Base-by-base conservation (phyloP, 2,113 vertebrate species). In the human region DNA sequence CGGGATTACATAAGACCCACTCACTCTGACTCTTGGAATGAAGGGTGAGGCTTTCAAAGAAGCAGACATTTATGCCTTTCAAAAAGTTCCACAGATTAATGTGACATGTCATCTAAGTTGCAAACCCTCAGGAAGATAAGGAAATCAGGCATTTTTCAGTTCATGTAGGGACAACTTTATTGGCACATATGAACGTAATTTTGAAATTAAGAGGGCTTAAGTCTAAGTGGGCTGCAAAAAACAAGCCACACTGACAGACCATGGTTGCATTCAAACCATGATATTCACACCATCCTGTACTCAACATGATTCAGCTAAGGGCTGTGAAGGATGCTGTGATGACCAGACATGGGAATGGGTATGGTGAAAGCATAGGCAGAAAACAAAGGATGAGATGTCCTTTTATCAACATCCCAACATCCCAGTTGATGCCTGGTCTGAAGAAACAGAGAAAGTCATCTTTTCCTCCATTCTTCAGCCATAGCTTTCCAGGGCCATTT, bases 181-280 rank as follows among this genome's bases (percentile, higher is more conserved):
- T 32, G 64, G 30, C 20, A 93, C 4, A 84, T 30, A n/a, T 6
- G 8, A 89, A 79, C 18, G 57, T 45, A 94, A 72, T 40, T 89
- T 72, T 85, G 78, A 93, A 96, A 83, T 68, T 66, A 70, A 89
- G 79, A 92, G 20, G 12, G 23, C 30, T 25, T 25, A 45, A 48
- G 11, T 97, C 35, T 90, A 48, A 32, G 0, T 52, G 38, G 48
- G n/a, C 20, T 68, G 57, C 38, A 84, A 45, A 78, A 95, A 73
- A 76, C 13, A 89, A 27, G 35, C 89, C 9, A 57, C 22, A 52
- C 8, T 6, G 25, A 88, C 13, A 2, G 43, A 50, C 5, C 52
- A 85, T 14, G 48, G 1, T 73, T 94, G 30, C 57, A 88, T 52
- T 76, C 82, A 90, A 78, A 57, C 20, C 25, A 22, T 18, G 43